A percentile compares a stretch with the other conserved stretches of the same genome.
These are phyloP conservation scores for Aspidoscelis tigris DNA, from an alignment of 2,113 vertebrate species.

Conservation along the genomic window DNA sequence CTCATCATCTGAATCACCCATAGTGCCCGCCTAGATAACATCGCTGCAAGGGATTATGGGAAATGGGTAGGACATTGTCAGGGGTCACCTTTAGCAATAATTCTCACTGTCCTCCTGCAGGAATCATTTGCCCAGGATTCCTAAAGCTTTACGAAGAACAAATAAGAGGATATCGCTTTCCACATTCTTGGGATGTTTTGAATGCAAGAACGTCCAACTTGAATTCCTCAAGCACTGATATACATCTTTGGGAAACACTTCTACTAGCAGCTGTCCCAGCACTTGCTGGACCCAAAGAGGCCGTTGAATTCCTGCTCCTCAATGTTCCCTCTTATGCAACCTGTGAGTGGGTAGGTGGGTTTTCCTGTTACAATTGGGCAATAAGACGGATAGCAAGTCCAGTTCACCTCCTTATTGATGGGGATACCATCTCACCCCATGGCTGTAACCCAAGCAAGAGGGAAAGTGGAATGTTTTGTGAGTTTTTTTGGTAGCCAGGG, in stretches of 20 bases:
- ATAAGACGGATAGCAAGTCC: neutral
- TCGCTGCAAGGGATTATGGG: neutral
- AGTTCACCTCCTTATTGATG: neutral
- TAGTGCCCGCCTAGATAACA: too few relatives aligned
- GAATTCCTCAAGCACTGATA: conserved; percentile 6
- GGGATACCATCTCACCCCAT: too few relatives aligned
- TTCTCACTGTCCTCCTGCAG: neutral
- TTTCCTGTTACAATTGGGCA: too few relatives aligned
- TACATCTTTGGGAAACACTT: neutral
- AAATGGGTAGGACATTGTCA: neutral
- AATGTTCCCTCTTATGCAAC: too few relatives aligned
- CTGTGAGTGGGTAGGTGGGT: too few relatives aligned
- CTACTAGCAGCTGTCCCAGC: too few relatives aligned
- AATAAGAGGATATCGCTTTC: neutral
- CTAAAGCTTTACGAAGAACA: neutral
- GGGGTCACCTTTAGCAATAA: neutral
- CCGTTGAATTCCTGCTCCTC: neutral
- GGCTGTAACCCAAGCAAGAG: too few relatives aligned
- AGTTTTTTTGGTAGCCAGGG: too few relatives aligned
- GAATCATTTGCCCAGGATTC: conserved; percentile 1
- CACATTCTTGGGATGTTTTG: conserved; percentile 21
- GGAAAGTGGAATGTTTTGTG: too few relatives aligned
- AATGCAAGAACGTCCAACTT: neutral
- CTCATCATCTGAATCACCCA: neutral
- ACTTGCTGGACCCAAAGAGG: neutral